phyloP scores from a whole-genome alignment of 2,888 invertebrate species.

The Calameuta pallipes region DNA sequence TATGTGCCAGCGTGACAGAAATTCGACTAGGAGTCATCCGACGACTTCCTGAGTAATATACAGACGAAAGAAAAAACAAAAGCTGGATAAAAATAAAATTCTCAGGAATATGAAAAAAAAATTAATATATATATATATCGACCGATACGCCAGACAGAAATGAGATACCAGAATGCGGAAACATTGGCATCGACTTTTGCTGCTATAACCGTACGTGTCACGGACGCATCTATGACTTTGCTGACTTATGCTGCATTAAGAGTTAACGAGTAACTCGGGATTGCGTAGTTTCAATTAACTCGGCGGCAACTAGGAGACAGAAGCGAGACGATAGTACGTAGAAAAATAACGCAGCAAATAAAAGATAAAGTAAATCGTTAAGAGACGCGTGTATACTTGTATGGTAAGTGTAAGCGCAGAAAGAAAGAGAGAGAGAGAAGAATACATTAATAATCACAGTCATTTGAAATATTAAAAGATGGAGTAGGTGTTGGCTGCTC shows the following conservation, averaged over 20 bases:
- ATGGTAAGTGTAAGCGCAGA: slow-evolving; percentile 17
- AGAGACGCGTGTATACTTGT: slow-evolving; percentile 18
- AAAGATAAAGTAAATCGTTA: slow-evolving; percentile 20
- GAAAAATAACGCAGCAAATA: slow-evolving; percentile 3
- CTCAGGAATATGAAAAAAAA: background rate
- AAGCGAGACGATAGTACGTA: slow-evolving; percentile 4
- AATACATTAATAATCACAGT: slow-evolving; percentile 8
- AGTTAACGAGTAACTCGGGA: background rate
- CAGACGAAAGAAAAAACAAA: background rate
- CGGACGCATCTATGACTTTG: slow-evolving; percentile 27
- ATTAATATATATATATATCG: background rate
- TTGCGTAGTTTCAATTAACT: background rate
- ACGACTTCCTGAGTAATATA: background rate
- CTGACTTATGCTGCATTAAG: slow-evolving; percentile 1
- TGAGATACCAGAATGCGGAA: slow-evolving; percentile 52
- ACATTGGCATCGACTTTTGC: slow-evolving; percentile 38
- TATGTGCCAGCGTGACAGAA: background rate
- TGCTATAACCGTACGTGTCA: slow-evolving; percentile 33
- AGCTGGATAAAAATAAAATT: background rate
- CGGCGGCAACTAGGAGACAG: background rate
- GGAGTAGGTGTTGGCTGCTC: slow-evolving; percentile 25
- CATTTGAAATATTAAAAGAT: slow-evolving; percentile 23
- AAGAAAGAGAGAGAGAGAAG: background rate
- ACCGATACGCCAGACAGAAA: slow-evolving; percentile 27
- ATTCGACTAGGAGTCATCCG: background rate